phyloP scores from a whole-genome alignment of 2,797 vertebrate species.

The Scyliorhinus canicula region DNA sequence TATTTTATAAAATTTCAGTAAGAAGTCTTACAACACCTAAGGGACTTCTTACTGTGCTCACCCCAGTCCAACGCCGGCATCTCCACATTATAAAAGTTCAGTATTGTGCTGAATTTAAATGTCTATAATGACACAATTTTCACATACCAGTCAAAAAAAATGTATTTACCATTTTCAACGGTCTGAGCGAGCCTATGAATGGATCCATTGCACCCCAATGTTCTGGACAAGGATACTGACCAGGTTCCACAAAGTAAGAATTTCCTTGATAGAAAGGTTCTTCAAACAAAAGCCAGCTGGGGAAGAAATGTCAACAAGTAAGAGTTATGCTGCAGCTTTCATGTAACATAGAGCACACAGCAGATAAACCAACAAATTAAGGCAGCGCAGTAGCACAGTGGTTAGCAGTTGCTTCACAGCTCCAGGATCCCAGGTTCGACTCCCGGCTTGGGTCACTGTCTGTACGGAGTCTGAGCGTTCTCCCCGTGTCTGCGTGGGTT shows the following conservation, averaged over 20 bases:
- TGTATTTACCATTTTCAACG: slow-evolving; percentile 73
- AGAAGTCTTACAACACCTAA: no score
- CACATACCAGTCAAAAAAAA: slow-evolving; percentile 16
- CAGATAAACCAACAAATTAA: no score
- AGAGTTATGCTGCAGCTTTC: slow-evolving; percentile 1
- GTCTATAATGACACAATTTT: background rate
- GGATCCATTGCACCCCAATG: slow-evolving; percentile 79
- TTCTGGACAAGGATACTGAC: slow-evolving; percentile 80
- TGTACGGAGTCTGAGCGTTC: no score
- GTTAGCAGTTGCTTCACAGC: no score
- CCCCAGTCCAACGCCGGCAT: no score
- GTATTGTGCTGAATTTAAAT: background rate
- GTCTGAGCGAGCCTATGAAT: slow-evolving; percentile 81
- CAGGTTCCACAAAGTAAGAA: slow-evolving; percentile 74
- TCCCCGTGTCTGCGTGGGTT: no score
- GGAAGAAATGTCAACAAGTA: slow-evolving; percentile 33
- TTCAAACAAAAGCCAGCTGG: slow-evolving; percentile 85
- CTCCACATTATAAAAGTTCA: no score
- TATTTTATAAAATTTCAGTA: background rate
- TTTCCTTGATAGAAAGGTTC: slow-evolving; percentile 79
- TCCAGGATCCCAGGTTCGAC: no score
- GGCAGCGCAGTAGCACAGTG: no score
- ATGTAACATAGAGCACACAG: background rate
- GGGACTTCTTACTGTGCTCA: no score
- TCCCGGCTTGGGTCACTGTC: no score